Evolutionary conservation across 2,888 invertebrate species (phyloP).

Genomic region (Alentia gelatinosa): DNA sequence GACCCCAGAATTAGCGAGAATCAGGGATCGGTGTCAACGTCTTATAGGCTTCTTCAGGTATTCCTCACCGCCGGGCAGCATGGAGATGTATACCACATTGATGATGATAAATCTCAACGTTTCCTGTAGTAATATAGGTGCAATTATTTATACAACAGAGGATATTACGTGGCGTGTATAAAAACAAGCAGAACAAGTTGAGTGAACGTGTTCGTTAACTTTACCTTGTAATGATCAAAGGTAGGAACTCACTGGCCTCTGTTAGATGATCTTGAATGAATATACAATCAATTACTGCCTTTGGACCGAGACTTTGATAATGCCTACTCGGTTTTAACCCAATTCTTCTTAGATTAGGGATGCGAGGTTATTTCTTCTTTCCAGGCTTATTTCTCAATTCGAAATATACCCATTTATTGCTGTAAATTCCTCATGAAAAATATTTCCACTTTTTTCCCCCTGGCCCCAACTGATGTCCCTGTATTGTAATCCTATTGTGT

Average conservation of each 20-base stretch:
- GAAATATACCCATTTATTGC: no score
- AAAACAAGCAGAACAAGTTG: no score
- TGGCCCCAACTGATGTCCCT: no score
- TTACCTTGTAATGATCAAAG: neutral
- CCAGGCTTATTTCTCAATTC: no score
- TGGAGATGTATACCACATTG: neutral
- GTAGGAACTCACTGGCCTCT: neutral
- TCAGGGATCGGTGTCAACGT: neutral
- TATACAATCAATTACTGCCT: neutral
- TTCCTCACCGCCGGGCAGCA: neutral
- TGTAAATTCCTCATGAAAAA: no score
- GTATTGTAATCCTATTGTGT: no score
- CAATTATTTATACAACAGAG: neutral
- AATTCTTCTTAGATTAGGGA: no score
- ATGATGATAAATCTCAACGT: neutral
- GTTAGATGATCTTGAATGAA: neutral
- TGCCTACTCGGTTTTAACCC: neutral
- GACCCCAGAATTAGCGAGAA: no score
- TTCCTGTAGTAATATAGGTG: neutral
- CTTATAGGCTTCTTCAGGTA: neutral
- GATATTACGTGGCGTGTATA: no score
- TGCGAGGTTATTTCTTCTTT: no score
- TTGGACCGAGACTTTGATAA: neutral
- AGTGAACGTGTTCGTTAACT: neutral
- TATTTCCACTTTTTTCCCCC: no score